phyloP scores from a whole-genome alignment of 2,888 invertebrate genomes.

The Hemaris fuciformis region DNA sequence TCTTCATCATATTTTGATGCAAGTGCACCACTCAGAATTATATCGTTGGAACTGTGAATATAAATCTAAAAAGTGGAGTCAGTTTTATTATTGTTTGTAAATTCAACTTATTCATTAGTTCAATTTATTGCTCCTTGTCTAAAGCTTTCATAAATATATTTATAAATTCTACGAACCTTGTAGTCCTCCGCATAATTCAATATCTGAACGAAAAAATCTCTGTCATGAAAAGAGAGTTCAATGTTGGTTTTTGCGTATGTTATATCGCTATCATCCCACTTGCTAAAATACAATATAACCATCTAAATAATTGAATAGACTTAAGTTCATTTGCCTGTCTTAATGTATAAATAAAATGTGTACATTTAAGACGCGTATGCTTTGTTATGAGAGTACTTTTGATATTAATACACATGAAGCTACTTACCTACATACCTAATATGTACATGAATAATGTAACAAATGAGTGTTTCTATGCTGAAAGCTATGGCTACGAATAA shows the following conservation, averaged over 20 bases:
- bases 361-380: not conserved
- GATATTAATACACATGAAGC: not conserved
- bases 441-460: no score
- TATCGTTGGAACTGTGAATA: conserved; percentile 66
- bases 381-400: not conserved
- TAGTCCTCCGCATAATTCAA: conserved; percentile 58
- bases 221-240: conserved; percentile 65
- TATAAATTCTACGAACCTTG: conserved; percentile 45
- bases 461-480: no score
- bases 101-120: not conserved
- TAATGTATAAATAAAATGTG: not conserved
- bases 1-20: conserved; percentile 48
- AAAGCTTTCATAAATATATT: no score
- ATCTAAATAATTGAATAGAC: not conserved
- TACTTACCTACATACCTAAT: no score
- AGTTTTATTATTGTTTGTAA: not conserved
- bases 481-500: no score
- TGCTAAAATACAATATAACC: conserved; percentile 41
- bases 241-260: conserved; percentile 55
- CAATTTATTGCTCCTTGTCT: not conserved
- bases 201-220: conserved; percentile 62
- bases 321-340: not conserved
- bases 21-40: conserved; percentile 53
- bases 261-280: conserved; percentile 44
- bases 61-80: conserved; percentile 52